A percentile compares a stretch with the other conserved stretches of the same genome.
phyloP scores from a whole-genome alignment of 2,113 vertebrate species.

The Heloderma charlesbogerti region DNA sequence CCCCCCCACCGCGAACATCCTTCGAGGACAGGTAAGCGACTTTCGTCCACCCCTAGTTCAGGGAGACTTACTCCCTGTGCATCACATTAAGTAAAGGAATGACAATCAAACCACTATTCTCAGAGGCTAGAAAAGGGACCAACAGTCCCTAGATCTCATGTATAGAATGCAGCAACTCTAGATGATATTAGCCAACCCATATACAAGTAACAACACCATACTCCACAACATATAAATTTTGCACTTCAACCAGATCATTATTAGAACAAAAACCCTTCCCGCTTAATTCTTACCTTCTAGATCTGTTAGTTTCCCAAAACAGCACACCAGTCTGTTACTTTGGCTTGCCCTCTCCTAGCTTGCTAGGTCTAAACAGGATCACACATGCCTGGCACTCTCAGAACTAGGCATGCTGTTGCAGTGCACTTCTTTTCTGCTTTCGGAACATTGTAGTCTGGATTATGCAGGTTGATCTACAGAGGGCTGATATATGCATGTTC shows the following conservation, averaged over 20 bases:
- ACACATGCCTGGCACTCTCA: background rate
- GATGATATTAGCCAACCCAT: background rate
- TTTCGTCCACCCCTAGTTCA: too few species aligned
- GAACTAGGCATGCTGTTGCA: background rate
- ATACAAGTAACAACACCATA: background rate
- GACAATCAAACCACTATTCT: background rate
- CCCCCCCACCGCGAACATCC: too few species aligned
- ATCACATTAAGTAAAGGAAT: background rate
- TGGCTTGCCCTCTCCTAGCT: background rate
- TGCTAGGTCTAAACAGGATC: background rate
- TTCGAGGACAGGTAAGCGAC: too few species aligned
- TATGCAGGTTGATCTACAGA: background rate
- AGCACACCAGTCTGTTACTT: background rate
- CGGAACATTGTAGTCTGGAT: background rate
- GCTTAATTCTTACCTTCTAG: background rate
- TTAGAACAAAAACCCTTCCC: background rate
- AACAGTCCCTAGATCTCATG: too few species aligned
- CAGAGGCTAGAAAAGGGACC: background rate
- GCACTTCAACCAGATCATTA: background rate
- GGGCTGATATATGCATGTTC: background rate
- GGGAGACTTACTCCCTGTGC: background rate
- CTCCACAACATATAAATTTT: background rate
- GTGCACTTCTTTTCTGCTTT: background rate
- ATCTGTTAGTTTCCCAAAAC: background rate
- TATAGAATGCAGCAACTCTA: too few species aligned